These are phyloP conservation scores for Opisthocomus hoazin DNA, from an alignment of 2,113 vertebrate genomes.

Conservation along the genomic window DNA sequence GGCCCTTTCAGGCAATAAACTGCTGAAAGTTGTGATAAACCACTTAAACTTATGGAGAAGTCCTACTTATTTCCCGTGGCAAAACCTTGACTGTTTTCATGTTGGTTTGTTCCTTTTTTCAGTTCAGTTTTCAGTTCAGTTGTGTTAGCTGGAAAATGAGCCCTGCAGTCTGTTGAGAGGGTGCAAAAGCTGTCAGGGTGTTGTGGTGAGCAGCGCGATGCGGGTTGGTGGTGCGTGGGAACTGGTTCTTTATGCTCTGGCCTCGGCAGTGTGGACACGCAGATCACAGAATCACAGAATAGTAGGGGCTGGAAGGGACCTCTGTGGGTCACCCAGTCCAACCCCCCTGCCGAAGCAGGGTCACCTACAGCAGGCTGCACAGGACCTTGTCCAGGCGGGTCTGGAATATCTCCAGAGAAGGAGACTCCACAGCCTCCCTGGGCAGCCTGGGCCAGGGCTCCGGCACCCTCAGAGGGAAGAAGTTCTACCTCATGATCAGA, in stretches of 20 bases:
- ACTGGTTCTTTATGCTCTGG: background rate
- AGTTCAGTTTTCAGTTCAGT: conserved; percentile 28
- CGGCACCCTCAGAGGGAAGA: too few relatives aligned
- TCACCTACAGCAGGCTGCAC: too few relatives aligned
- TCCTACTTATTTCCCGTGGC: background rate
- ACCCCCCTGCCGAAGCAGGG: too few relatives aligned
- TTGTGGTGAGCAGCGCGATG: background rate
- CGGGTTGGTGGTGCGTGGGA: background rate
- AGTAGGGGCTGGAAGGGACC: too few relatives aligned
- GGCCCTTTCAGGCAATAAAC: background rate
- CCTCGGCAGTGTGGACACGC: background rate
- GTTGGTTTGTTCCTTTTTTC: conserved; percentile 23
- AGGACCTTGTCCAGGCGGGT: too few relatives aligned
- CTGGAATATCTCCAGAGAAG: too few relatives aligned
- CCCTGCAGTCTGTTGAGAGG: background rate
- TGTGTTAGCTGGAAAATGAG: background rate
- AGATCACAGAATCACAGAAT: too few relatives aligned
- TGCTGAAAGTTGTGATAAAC: background rate
- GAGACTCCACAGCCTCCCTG: too few relatives aligned
- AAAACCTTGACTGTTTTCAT: background rate
- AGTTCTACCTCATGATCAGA: too few relatives aligned
- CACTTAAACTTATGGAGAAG: background rate
- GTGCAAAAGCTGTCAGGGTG: background rate
- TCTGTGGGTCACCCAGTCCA: too few relatives aligned
- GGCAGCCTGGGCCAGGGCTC: too few relatives aligned